Conservation (phyloP, 2,113 vertebrate genomes). For the Herpailurus yagouaroundi region DNA sequence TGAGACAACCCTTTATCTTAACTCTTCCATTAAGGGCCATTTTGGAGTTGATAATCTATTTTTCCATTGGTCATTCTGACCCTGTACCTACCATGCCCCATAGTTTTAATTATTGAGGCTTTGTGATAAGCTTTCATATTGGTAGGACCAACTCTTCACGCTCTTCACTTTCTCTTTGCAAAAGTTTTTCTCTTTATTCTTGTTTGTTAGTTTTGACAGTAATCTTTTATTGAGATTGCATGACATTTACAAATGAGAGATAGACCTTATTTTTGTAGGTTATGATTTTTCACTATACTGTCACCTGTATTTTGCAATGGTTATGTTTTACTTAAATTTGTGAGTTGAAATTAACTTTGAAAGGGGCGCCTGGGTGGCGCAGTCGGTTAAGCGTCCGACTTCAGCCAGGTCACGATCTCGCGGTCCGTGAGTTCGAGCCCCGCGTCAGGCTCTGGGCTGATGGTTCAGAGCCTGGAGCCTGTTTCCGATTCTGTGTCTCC, state of each 20-base stretch:
- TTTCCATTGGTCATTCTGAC: background rate
- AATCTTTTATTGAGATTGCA: background rate
- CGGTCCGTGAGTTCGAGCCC: too few relatives aligned
- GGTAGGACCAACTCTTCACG: background rate
- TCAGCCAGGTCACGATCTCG: too few relatives aligned
- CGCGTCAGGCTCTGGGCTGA: too few relatives aligned
- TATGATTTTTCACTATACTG: background rate
- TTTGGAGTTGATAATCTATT: background rate
- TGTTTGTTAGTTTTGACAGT: slow-evolving; percentile 14
- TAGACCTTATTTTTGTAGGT: background rate
- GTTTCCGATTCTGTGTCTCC: too few relatives aligned
- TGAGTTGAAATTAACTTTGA: slow-evolving; percentile 41
- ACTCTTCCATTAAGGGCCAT: background rate
- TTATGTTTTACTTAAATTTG: background rate
- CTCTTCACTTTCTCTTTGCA: background rate
- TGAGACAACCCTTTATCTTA: background rate
- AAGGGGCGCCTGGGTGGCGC: background rate
- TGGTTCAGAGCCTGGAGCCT: too few relatives aligned
- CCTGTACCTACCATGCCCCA: accelerated
- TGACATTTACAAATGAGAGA: background rate
- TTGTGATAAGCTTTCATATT: background rate
- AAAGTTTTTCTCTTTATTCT: background rate
- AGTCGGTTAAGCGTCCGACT: too few relatives aligned
- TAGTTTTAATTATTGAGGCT: background rate
- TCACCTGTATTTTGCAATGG: slow-evolving; percentile 2